Evolutionary conservation across 2,113 vertebrate genomes (phyloP), one percentile per base, ranked within the genome.

Genomic region (Hystrix cristata): DNA sequence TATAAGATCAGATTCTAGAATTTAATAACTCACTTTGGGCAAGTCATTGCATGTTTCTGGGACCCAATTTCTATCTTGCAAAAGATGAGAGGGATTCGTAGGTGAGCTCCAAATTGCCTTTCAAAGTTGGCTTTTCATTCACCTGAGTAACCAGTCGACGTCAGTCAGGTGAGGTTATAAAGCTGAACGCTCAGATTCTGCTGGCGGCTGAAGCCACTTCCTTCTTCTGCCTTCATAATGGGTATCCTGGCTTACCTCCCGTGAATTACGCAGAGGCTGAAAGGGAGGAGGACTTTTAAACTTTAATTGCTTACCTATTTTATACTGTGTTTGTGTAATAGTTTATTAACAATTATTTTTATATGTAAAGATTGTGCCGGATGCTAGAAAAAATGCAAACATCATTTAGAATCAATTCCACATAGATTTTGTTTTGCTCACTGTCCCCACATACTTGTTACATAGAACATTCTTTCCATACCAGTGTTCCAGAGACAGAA

Each of bases 321-420:
- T 38, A 76, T 69, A 71, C 80, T 89, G 4, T 69, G 29, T 82
- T 81, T 92, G 5, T 15, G 38, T 90, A 85, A n/a, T 69, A 53
- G 64, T 95, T 96, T 96, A 81, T 88, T 89, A 85, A 85, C 53
- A 72, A 74, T 91, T 92, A 57, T 87, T 92, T 87, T 89, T 29
- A 12, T 87, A 38, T 76, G 21, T 12, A 76, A 90, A 8, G 82
- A 46, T 67, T 91, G 4, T 34, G 15, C 65, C 10, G 25, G 48
- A 82, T 91, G 55, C 48, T 65, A 57, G n/a, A 80, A 82, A 91
- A 91, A 76, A 78, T 51, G 46, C 14, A 71, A 87, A 80, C 8
- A 55, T 86, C 71, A 95, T 59, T 94, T 90, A 60, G 83, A 95
- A 85, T 87, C 57, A 74, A 14, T 82, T 69, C 34, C 10, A 43